Percentiles rank a stretch among this genome's conserved stretches.
Evolutionary conservation across 2,113 vertebrate genomes (phyloP).

Genomic region (Tetraodon nigroviridis): DNA sequence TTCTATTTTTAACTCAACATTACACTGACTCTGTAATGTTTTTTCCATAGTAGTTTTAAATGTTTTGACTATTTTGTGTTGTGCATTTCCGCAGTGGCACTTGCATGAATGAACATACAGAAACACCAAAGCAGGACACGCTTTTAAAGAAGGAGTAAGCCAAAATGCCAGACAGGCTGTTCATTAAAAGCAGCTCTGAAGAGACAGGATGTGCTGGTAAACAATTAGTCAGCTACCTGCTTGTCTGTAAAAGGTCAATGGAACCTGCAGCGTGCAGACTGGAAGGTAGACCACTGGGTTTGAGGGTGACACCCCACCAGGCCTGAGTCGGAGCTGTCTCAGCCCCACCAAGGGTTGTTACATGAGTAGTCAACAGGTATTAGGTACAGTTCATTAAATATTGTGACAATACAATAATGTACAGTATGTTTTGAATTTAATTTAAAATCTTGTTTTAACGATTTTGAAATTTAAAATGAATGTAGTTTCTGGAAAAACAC

Average conservation of each 20-base stretch:
- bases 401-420: no score
- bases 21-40: no score
- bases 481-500: no score
- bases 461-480: no score
- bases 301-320: conserved; percentile 29
- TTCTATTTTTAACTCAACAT: not conserved
- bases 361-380: no score
- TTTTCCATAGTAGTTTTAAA: no score
- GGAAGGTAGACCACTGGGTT: conserved; percentile 49
- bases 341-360: not conserved
- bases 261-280: conserved; percentile 46
- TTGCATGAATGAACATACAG: not conserved
- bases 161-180: conserved; percentile 16
- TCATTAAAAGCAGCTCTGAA: conserved; percentile 16
- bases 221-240: conserved; percentile 52
- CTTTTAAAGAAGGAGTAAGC: not conserved
- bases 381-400: no score
- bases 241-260: conserved; percentile 61
- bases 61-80: no score
- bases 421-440: no score
- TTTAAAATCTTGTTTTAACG: no score
- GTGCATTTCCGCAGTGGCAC: no score
- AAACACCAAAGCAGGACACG: not conserved
- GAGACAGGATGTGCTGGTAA: conserved; percentile 55
- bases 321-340: not conserved